A percentile compares a stretch with the other conserved stretches of the same genome.
These are phyloP conservation scores for Aphelocoma californica DNA, from an alignment of 2,797 vertebrate species.

Conservation along the genomic window DNA sequence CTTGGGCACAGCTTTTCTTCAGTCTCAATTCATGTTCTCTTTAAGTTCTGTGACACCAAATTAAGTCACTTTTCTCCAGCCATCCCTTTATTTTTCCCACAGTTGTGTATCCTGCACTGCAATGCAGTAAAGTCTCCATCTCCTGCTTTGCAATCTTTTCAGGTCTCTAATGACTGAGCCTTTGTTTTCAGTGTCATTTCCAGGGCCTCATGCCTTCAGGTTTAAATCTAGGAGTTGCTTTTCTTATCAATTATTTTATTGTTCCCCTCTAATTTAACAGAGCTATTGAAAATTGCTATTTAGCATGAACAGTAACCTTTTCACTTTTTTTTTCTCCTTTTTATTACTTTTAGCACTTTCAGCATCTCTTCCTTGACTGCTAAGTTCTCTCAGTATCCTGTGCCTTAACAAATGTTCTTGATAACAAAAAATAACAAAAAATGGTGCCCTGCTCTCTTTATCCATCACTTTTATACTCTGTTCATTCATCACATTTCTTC, in stretches of 20 bases:
- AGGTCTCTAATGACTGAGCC: neutral
- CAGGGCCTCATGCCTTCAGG: neutral
- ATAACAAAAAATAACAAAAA: neutral
- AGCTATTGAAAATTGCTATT: neutral
- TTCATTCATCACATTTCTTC: neutral
- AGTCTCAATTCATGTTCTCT: neutral
- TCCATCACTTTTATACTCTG: neutral
- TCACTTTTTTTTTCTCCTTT: neutral
- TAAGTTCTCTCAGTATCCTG: neutral
- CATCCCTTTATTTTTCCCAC: neutral
- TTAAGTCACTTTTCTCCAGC: neutral
- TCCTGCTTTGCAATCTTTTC: neutral
- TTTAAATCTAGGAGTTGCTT: neutral
- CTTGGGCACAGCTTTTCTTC: neutral
- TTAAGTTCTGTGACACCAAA: neutral
- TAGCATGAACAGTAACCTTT: neutral
- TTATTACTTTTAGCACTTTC: neutral
- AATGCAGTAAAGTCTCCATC: slow-evolving; percentile 23
- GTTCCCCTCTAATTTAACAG: neutral
- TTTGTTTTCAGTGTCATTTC: neutral
- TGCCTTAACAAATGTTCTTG: neutral
- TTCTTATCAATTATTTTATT: neutral
- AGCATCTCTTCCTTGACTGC: neutral
- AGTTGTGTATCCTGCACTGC: neutral
- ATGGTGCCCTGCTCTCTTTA: neutral